Base-by-base conservation (phyloP, 2,888 invertebrate genomes). In the Sussaba pulchella region DNA sequence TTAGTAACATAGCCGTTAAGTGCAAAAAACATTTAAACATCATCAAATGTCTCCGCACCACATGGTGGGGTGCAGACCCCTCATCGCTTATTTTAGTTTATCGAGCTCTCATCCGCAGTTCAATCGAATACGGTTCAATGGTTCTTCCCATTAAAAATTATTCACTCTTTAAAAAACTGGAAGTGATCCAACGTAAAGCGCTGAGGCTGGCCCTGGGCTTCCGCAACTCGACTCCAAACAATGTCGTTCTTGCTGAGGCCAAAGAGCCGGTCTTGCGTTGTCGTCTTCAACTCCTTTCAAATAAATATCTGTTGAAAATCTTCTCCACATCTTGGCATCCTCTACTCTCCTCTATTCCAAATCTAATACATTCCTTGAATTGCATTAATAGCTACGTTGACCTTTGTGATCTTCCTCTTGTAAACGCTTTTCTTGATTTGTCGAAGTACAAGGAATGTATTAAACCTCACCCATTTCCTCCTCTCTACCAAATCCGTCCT, bases 111-210 rank as follows among this genome's bases (percentile, higher is more conserved):
- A 39, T 66, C 8, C 36, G 66, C 10, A 39, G 52, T 9, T 36
- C 50, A 6, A 52, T 64, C 2, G 74, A 74, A 36, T 74, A 66
- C 31, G 64, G 74, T 12, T 19, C 52, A 2, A 26, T 21, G 12
- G 9, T 54, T 4, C n/a, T 66, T 19, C 54, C 31, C 1, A 41
- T 39, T n/a, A 4, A 50, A 17, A 9, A 43, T 3, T 8, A 1
- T 6, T n/a, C 47, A 17, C n/a, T 47, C 1, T 26, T 26, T 14
- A 1, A 14, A 2, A 63, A 47, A 1, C 3, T 45, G 3, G 45
- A 45, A 45, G 17, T 45, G 1, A 45, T 45, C 17, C 45, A 45
- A 14, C 45, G 45, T 14, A 45, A 14, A 14, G 17, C 45, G 10
- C 3, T 45, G 2, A 1, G 45, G 2, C 17, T 45, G 3, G 45